Evolutionary conservation across 2,797 vertebrate species (phyloP), one percentile per base, ranked within the genome.

Genomic region (Chelmon rostratus): DNA sequence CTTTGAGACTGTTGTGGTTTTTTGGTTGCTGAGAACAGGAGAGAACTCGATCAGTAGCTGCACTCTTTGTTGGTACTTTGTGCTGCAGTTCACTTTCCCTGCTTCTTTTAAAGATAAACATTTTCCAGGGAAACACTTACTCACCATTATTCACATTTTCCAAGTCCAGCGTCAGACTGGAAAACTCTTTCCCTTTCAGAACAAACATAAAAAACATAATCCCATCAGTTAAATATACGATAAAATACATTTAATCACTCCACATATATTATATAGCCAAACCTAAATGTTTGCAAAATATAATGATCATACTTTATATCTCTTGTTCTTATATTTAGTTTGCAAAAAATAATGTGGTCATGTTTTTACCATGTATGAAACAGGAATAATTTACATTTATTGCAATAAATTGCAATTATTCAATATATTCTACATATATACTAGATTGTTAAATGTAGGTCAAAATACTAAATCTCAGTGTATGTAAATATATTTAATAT

Each of bases 31-130:
- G 28, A 21, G 25, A 69, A 80, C 65, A 66, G 8, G 49, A 73
- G 35, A 63, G 42, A 68, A 79, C 52, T 65, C 6, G 1, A 62
- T 61, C 50, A 18, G 31, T 13, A 47, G 28, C 47, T 35, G 13
- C 38, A 3, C 18, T 54, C 4, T 12, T 54, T 73, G 10, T 66
- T 8, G 7, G 19, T 16, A 40, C 12, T n/a, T 49, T 42, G 57
- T n/a, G 35, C 38, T 25, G 2, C 33, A 1, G 21, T 52, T 66
- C 47, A 6, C 2, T 61, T 57, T 72, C 21, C 1, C 2, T 53
- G 33, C 46, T 42, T 67, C 37, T 66, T 40, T 28, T 54, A 71
- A n/a, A 19, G 54, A 68, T 73, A 40, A 68, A 78, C 61, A 73
- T 37, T 71, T 76, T 82, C 13, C 18, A 31, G 38, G 23, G 25